A percentile compares a stretch with the other conserved stretches of the same genome.
These are phyloP conservation scores for Drosophila suzukii DNA, from an alignment of 1,140 invertebrate genomes.

Conservation along the genomic window DNA sequence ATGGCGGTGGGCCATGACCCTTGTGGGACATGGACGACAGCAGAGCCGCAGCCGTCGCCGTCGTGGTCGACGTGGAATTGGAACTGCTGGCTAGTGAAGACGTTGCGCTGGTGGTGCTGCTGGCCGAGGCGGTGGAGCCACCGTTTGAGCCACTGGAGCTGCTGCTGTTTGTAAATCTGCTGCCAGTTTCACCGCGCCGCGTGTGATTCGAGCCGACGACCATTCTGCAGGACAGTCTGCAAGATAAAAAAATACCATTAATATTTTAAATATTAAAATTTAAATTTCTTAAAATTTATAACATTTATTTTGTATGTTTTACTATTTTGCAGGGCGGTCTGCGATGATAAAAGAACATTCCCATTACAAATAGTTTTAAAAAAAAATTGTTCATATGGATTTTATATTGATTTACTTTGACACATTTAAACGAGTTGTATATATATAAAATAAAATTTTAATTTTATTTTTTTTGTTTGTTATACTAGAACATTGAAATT, in stretches of 20 bases:
- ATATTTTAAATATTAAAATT: not conserved
- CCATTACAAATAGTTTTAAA: too few relatives aligned
- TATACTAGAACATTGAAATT: too few relatives aligned
- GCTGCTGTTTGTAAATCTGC: conserved; percentile 65
- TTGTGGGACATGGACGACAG: conserved; percentile 77
- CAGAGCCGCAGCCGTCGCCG: conserved; percentile 50
- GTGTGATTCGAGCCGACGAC: conserved; percentile 83
- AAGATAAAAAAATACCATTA: conserved; percentile 10
- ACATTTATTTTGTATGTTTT: too few relatives aligned
- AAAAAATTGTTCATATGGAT: too few relatives aligned
- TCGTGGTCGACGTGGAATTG: conserved; percentile 28
- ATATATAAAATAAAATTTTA: too few relatives aligned
- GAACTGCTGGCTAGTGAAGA: conserved; percentile 54
- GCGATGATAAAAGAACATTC: not conserved
- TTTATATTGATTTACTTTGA: too few relatives aligned
- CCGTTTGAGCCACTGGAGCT: conserved; percentile 31
- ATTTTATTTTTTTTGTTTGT: too few relatives aligned
- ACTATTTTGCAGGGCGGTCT: too few relatives aligned
- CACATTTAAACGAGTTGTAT: too few relatives aligned
- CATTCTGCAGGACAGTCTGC: conserved; percentile 78
- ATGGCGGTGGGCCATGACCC: conserved; percentile 46
- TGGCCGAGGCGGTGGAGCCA: conserved; percentile 29
- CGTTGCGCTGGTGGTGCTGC: conserved; percentile 62
- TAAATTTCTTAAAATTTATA: not conserved
- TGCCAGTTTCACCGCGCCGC: conserved; percentile 78